phyloP scores from a whole-genome alignment of 2,888 invertebrate genomes.

The Cephonodes hylas region DNA sequence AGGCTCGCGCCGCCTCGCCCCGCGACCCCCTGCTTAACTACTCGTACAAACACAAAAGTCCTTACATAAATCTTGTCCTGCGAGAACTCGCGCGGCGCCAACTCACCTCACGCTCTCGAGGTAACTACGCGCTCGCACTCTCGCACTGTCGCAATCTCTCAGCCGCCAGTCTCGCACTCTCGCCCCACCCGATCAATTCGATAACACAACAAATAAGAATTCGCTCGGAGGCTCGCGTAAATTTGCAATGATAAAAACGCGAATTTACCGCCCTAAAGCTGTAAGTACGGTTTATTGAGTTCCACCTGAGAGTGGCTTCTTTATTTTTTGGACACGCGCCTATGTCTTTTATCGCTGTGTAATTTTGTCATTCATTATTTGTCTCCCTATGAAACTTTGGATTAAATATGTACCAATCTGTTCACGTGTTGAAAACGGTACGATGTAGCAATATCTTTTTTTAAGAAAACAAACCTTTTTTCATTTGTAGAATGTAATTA shows the following conservation, averaged over 20 bases:
- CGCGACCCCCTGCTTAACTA: slow-evolving; percentile 66
- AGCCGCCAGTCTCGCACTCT: background rate
- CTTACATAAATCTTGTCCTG: slow-evolving; percentile 79
- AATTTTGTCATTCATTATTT: slow-evolving; percentile 21
- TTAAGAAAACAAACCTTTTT: too few species aligned
- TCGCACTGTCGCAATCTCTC: slow-evolving; percentile 21
- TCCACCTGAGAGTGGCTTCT: slow-evolving; percentile 52
- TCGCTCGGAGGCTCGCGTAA: slow-evolving; percentile 40
- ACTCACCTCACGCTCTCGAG: slow-evolving; percentile 58
- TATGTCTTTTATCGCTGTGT: slow-evolving; percentile 32
- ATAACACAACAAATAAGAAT: slow-evolving; percentile 71
- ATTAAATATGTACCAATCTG: background rate
- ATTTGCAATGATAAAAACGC: slow-evolving; percentile 55
- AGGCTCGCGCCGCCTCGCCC: slow-evolving; percentile 52
- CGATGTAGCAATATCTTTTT: too few species aligned
- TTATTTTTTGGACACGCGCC: slow-evolving; percentile 55
- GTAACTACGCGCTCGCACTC: slow-evolving; percentile 52
- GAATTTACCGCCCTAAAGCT: slow-evolving; percentile 49
- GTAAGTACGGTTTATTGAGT: slow-evolving; percentile 55
- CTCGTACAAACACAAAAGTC: slow-evolving; percentile 79
- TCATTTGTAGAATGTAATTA: too few species aligned
- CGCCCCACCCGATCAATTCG: slow-evolving; percentile 54
- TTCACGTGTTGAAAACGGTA: background rate
- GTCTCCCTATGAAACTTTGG: background rate
- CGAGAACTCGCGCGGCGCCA: slow-evolving; percentile 63